Percentiles rank a stretch among this genome's conserved stretches.
These are phyloP conservation scores for Scrobipalpa costella DNA, from an alignment of 2,888 invertebrate genomes.

Conservation along the genomic window DNA sequence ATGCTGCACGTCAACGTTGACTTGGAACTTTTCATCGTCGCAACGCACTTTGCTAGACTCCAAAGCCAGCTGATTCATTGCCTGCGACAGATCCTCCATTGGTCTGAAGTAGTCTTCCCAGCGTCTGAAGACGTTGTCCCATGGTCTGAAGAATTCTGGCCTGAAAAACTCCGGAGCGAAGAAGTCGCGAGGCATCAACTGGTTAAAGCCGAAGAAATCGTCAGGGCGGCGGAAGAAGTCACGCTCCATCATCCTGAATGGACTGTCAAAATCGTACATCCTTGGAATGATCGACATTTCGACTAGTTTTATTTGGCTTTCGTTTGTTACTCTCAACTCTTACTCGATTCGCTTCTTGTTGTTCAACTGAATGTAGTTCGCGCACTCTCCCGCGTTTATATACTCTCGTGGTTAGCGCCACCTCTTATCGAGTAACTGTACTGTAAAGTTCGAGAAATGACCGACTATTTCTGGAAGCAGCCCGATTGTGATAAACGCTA, in stretches of 20 bases:
- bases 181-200: slow-evolving; percentile 41
- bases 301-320: slow-evolving; percentile 26
- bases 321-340: neutral
- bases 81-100: slow-evolving; percentile 56
- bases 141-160: slow-evolving; percentile 42
- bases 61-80: slow-evolving; percentile 63
- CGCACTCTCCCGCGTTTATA: slow-evolving; percentile 41
- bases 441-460: slow-evolving; percentile 46
- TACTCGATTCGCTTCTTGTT: slow-evolving; percentile 27
- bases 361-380: slow-evolving; percentile 29
- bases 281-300: slow-evolving; percentile 63
- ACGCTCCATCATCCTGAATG: slow-evolving; percentile 63
- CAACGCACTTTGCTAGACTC: slow-evolving; percentile 65
- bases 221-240: slow-evolving; percentile 52
- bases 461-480: slow-evolving; percentile 34
- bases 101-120: slow-evolving; percentile 51
- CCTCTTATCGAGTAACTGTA: slow-evolving; percentile 37
- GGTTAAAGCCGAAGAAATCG: slow-evolving; percentile 44
- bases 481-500: slow-evolving; percentile 14
- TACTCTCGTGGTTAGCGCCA: slow-evolving; percentile 45
- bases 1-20: slow-evolving; percentile 88
- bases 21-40: slow-evolving; percentile 82
- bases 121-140: slow-evolving; percentile 44
- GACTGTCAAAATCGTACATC: slow-evolving; percentile 57
- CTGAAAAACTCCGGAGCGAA: slow-evolving; percentile 37